These are phyloP conservation scores for Silurus aristotelis DNA, from an alignment of 2,797 vertebrate species.

Conservation along the genomic window DNA sequence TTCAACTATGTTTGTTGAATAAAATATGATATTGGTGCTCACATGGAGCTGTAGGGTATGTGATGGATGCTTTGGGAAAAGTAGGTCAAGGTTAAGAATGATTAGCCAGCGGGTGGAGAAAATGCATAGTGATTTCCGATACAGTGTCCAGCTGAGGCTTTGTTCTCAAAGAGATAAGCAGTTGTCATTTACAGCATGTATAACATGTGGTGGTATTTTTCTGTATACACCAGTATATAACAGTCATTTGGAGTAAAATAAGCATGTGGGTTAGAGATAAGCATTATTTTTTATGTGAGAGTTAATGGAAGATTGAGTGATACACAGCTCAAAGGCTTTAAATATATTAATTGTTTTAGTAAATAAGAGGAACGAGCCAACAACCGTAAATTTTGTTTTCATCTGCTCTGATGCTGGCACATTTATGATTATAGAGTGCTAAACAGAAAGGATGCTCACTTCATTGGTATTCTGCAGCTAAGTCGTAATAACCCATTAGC, in stretches of 20 bases:
- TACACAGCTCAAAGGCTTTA: not conserved
- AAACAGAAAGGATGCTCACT: not conserved
- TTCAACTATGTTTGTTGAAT: constrained; percentile 2
- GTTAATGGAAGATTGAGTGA: not conserved
- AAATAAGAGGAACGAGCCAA: not conserved
- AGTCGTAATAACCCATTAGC: constrained; percentile 11
- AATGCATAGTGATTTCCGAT: not conserved
- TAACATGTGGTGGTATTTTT: no score
- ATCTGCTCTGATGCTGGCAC: not conserved
- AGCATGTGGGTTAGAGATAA: not conserved
- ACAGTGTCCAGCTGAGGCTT: constrained; percentile 23
- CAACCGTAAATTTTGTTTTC: constrained; percentile 9
- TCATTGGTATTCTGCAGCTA: constrained; percentile 18
- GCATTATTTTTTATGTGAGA: not conserved
- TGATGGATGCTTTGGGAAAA: constrained; percentile 27
- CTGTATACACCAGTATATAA: no score
- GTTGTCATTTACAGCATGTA: not conserved
- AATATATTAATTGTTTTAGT: not conserved
- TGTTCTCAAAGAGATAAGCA: not conserved
- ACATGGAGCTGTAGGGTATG: not conserved
- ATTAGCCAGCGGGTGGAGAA: not conserved
- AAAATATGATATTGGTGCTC: constrained; percentile 9
- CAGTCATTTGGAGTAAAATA: constrained; percentile 9
- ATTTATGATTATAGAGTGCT: constrained; percentile 3
- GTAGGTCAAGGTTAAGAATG: constrained; percentile 13